These are phyloP conservation scores for Syngnathus floridae DNA, from an alignment of 2,113 vertebrate genomes.

Conservation along the genomic window DNA sequence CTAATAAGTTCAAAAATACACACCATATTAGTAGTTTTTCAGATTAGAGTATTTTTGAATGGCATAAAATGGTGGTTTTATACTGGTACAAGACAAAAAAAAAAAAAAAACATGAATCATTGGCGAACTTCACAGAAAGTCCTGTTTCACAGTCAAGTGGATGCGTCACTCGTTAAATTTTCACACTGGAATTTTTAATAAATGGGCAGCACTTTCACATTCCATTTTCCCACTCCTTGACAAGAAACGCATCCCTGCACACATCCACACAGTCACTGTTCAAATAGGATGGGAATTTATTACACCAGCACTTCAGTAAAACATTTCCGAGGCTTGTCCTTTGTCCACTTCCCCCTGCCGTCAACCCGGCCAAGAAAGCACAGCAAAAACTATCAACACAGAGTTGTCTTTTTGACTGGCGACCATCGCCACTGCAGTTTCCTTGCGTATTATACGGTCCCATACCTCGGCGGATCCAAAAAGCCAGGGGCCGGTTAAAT, in stretches of 20 bases:
- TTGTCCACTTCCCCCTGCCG: neutral
- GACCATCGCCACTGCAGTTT: neutral
- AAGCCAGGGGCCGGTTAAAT: slow-evolving; percentile 2
- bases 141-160: too few species aligned
- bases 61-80: too few species aligned
- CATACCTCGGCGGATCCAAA: slow-evolving; percentile 16
- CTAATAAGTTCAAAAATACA: too few species aligned
- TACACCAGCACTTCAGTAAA: slow-evolving; percentile 53
- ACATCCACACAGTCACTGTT: neutral
- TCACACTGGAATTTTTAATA: neutral
- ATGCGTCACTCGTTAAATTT: neutral
- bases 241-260: neutral
- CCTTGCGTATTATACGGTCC: slow-evolving; percentile 11
- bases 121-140: too few species aligned
- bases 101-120: too few species aligned
- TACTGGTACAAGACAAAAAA: too few species aligned
- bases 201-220: neutral
- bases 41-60: too few species aligned
- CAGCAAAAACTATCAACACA: neutral
- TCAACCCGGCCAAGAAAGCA: slow-evolving; percentile 21
- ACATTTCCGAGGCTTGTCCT: slow-evolving; percentile 32
- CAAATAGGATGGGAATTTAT: slow-evolving; percentile 48
- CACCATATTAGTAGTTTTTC: too few species aligned
- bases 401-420: slow-evolving; percentile 18
- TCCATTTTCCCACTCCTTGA: neutral